These are phyloP conservation scores for Remorina albescens DNA, from an alignment of 2,797 vertebrate genomes.

Conservation along the genomic window DNA sequence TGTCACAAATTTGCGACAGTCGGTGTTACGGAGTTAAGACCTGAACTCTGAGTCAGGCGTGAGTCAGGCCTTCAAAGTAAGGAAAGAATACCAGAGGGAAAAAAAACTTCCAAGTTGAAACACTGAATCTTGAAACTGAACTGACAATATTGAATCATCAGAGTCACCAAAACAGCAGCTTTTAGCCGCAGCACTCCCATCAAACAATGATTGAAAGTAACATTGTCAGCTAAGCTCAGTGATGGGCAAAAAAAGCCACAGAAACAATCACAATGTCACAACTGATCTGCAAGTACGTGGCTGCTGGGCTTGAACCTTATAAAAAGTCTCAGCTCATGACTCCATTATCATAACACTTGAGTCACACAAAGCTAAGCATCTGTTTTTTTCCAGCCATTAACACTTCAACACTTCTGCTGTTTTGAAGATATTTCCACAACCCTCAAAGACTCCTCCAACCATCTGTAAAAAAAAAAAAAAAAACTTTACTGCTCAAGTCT, in stretches of 20 bases:
- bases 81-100: no score
- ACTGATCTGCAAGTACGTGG: background rate
- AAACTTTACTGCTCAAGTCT: background rate
- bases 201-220: background rate
- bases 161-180: background rate
- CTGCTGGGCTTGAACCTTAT: background rate
- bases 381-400: background rate
- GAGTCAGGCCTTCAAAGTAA: no score
- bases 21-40: no score
- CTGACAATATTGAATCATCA: background rate
- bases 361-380: background rate
- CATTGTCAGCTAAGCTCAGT: background rate
- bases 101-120: background rate
- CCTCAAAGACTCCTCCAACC: background rate
- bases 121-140: background rate
- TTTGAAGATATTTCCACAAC: background rate
- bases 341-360: background rate
- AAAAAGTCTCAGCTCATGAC: background rate
- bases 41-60: no score
- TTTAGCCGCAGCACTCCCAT: background rate
- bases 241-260: background rate
- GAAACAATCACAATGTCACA: background rate
- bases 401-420: background rate
- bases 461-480: background rate
- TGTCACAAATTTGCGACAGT: no score